These are phyloP conservation scores for Agrotis puta DNA, from an alignment of 2,888 invertebrate genomes.

Conservation along the genomic window DNA sequence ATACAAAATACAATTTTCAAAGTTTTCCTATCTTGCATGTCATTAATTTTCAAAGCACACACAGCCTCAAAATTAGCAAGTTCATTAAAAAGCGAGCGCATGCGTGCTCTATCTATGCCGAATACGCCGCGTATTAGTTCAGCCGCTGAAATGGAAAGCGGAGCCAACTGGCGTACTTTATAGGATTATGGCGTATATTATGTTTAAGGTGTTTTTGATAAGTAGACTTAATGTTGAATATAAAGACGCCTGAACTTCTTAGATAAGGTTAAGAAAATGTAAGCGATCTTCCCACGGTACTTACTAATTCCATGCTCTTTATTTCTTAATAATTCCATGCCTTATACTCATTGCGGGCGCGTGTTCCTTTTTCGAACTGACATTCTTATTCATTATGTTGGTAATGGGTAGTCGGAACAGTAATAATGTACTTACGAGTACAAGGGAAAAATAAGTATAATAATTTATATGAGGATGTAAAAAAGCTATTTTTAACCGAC, in stretches of 20 bases:
- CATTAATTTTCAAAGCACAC: constrained; percentile 41
- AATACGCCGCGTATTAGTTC: constrained; percentile 42
- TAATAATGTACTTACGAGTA: background rate
- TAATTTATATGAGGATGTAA: no score
- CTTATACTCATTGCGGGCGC: background rate
- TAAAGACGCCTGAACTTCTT: background rate
- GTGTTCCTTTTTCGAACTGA: no score
- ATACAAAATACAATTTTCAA: constrained; percentile 3
- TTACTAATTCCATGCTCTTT: background rate
- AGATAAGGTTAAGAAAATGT: background rate
- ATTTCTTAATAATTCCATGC: background rate
- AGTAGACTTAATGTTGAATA: background rate
- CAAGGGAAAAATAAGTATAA: background rate
- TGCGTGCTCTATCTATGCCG: constrained; percentile 35
- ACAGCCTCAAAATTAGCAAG: constrained; percentile 49
- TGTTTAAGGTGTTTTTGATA: constrained; percentile 20
- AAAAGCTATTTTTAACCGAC: no score
- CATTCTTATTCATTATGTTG: background rate
- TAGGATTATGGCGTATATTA: constrained; percentile 18
- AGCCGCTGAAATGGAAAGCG: constrained; percentile 28
- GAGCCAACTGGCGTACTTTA: constrained; percentile 18
- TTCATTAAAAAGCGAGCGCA: constrained; percentile 56
- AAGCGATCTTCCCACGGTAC: background rate
- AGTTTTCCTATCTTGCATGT: constrained; percentile 31
- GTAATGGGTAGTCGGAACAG: background rate